Conservation (phyloP, 2,113 vertebrate genomes). For the Heptranchias perlo region DNA sequence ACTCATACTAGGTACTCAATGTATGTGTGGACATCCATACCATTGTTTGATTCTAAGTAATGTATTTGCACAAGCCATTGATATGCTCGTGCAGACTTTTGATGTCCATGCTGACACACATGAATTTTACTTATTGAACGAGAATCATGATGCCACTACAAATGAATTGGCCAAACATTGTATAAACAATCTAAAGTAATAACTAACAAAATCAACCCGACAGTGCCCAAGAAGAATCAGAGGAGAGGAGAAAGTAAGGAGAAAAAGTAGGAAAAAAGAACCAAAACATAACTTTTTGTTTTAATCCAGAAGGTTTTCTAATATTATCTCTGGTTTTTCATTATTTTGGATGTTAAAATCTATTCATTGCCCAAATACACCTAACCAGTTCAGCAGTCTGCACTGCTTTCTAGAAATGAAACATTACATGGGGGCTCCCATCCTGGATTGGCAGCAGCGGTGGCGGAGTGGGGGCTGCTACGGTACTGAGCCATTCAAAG, state of each 20-base stretch:
- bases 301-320: not conserved
- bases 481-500: not conserved
- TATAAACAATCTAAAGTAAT: not conserved
- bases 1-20: not conserved
- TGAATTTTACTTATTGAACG: not conserved
- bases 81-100: not conserved
- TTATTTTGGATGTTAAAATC: not conserved
- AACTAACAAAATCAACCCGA: not conserved
- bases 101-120: not conserved
- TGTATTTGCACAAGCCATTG: not conserved
- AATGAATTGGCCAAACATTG: not conserved
- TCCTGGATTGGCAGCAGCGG: not conserved
- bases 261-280: no score
- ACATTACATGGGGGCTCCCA: not conserved
- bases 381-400: not conserved
- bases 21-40: not conserved
- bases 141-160: no score
- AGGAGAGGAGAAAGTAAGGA: not conserved
- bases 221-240: not conserved
- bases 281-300: not conserved
- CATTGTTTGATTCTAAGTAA: not conserved
- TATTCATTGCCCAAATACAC: not conserved
- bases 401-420: not conserved
- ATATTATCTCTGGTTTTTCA: not conserved
- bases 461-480: not conserved